A percentile compares a stretch with the other conserved stretches of the same genome.
Conservation (phyloP, 1,140 invertebrate species). For the silkworm (Bombyx mori) region DNA sequence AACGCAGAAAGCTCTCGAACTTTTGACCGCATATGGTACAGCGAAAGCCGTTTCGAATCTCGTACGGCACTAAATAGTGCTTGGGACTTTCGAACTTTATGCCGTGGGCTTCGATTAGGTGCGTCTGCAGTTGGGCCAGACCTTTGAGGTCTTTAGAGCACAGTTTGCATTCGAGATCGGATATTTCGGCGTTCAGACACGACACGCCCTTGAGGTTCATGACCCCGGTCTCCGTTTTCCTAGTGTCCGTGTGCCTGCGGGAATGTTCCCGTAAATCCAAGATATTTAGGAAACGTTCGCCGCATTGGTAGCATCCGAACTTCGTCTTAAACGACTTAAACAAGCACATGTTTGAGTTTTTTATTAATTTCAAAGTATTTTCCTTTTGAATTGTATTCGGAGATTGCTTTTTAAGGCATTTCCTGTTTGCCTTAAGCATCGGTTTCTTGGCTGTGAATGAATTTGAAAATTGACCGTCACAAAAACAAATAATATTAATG, state of each 20-base stretch:
- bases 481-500: no score
- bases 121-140: conserved; percentile 15
- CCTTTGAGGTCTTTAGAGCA: conserved; percentile 15
- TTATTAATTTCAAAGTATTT: conserved; percentile 26
- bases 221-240: conserved; percentile 11
- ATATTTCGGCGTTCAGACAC: conserved; percentile 31
- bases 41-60: conserved; percentile 19
- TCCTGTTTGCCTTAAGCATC: not conserved
- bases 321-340: conserved; percentile 35
- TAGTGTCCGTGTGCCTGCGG: conserved; percentile 15
- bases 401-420: not conserved
- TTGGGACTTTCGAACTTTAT: conserved; percentile 14
- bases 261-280: conserved; percentile 23
- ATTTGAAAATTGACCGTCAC: no score
- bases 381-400: conserved; percentile 7
- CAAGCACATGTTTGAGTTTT: conserved; percentile 34
- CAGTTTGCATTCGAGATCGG: conserved; percentile 24
- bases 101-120: conserved; percentile 20
- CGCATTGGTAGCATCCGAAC: conserved; percentile 30
- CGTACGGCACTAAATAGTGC: conserved; percentile 28
- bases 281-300: conserved; percentile 18
- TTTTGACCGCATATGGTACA: conserved; percentile 24
- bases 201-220: conserved; percentile 20
- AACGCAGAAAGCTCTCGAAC: conserved; percentile 24
- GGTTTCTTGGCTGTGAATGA: no score